Evolutionary conservation across 2,113 vertebrate species (phyloP), one percentile per base, ranked within the genome.

Genomic region (Pygathrix nemaeus): DNA sequence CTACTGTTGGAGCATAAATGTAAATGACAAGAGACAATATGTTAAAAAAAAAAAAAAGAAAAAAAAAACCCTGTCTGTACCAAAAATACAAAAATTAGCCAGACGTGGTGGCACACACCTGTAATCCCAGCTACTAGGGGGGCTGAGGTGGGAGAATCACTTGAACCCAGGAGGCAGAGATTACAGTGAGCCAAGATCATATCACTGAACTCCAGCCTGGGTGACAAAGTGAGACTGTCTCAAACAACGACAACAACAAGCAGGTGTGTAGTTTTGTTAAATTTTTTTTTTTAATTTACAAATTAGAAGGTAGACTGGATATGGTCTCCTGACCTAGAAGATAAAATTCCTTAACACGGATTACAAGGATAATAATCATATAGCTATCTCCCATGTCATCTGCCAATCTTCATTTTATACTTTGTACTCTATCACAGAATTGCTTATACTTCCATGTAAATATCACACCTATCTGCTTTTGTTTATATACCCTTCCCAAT

Each of bases 1-100:
- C 43, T 87, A 97, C 48, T 70, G 35, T 40, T 66, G 45, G 30
- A 92, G 17, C 30, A 87, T 13, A 97, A 91, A 90, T 68, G 43
- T 7, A 96, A 86, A 80, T 70, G 18, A 75, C 64, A 97, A 91
- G 1, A 90, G 45, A 88, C 68, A 94, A 43, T 57, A 87, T 55
- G 35, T 86, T 38, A 20, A 79, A 50, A 90, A 68, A 43, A 90
- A 79, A 50, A 90, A 38, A 38, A 38, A n/a, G n/a, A 38, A 73
- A 38, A 79, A 93, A 70, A 27, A 64, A 30, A 64, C 61, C 61
- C 59, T 61, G 61, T 64, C 61, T 64, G 25, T 64, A 64, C 27
- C 61, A 64, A 64, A 64, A 30, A 64, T 30, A 64, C 25, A 64
- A 64, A 64, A 64, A 64, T 64, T 30, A 64, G 61, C 2, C 27